phyloP scores from a whole-genome alignment of 2,797 vertebrate genomes.

The Podarcis lilfordi region DNA sequence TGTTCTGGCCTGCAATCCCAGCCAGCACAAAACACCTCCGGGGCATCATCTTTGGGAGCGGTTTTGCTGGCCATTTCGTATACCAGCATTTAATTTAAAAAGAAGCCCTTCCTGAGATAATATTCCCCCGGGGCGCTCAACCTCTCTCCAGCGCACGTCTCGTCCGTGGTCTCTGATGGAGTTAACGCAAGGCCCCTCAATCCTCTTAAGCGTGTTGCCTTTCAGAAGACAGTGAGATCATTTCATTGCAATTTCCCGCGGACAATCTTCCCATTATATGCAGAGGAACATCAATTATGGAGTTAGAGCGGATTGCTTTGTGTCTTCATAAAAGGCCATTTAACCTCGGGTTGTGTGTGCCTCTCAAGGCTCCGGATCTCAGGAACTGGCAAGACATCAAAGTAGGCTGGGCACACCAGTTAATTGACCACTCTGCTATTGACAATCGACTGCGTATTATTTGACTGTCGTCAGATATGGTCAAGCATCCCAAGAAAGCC shows the following conservation, averaged over 20 bases:
- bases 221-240: conserved; percentile 3
- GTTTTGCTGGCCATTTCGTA: no score
- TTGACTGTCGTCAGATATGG: no score
- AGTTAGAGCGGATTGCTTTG: not conserved
- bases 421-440: not conserved
- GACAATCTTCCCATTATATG: not conserved
- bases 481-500: not conserved
- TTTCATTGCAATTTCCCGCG: not conserved
- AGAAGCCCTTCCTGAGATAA: not conserved
- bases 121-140: not conserved
- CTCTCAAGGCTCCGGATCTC: not conserved
- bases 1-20: no score
- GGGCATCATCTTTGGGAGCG: no score
- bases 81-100: not conserved
- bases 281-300: conserved; percentile 7
- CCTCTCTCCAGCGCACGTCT: not conserved
- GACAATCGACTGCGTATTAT: not conserved
- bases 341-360: accelerated
- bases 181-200: not conserved
- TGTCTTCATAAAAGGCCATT: not conserved
- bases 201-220: not conserved
- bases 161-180: accelerated
- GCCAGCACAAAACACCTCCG: no score
- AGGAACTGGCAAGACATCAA: not conserved
- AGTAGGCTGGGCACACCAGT: not conserved